Evolutionary conservation across 2,797 vertebrate species (phyloP), one percentile per base, ranked within the genome.

Genomic region (Schizopygopsis pylzovi): DNA sequence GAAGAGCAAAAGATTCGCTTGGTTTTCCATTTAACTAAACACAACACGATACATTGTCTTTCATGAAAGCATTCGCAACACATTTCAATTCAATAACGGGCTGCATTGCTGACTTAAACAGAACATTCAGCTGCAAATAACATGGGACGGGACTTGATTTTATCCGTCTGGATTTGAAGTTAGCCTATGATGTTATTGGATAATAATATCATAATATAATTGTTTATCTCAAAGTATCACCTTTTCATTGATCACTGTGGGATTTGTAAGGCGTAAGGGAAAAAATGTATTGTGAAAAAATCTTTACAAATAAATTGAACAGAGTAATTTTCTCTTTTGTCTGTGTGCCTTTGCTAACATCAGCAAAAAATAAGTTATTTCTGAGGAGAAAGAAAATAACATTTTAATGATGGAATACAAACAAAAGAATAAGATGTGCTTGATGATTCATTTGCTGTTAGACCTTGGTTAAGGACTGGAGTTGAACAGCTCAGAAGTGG

Each of bases 41-140:
- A 49, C n/a, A 56, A 77, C 33, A 8, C n/a, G 11, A n/a, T 61
- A 28, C n/a, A 20, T 10, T 61, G 54, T 41, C 6, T n/a, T 77
- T 41, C n/a, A 59, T 56, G 52, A 59, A 77, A 59, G 75, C 52
- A 78, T 78, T 78, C 75, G 7, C 75, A 78, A 41, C 4, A n/a
- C 52, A 16, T 59, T 78, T 59, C 33, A 25, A 2, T 18, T 63
- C 13, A 61, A 41, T 28, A 28, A 79, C 18, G 20, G 28, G 20
- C 52, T 11, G 33, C 13, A 5, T 56, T 22, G 33, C 7, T 25
- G 28, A 70, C 6, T 47, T 28, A 20, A 49, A 67, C n/a, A 65
- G n/a, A 65, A 68, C 15, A 52, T 52, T 68, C 18, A 67, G 61
- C n/a, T 16, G 45, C 25, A 49, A 81, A 68, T 81, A 39, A 52